Conservation (phyloP, 37 sponge, comb jelly and placozoan species). For the Tethya wilhelma region DNA sequence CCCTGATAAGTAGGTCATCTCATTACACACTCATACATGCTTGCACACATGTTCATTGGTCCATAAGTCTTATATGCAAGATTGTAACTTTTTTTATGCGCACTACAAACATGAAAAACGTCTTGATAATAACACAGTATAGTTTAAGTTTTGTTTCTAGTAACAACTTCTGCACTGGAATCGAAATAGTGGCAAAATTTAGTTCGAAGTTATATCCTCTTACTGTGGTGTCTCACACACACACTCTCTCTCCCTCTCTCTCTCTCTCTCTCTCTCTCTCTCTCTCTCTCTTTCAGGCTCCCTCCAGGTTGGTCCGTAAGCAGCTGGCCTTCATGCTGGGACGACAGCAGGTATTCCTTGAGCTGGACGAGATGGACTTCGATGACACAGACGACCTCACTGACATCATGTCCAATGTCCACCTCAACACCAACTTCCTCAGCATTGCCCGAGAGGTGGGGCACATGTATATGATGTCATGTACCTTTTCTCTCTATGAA, state of each 20-base stretch:
- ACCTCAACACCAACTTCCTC: constrained; percentile 93
- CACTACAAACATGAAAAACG: not conserved
- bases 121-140: not conserved
- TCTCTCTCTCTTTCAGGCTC: not conserved
- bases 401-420: constrained; percentile 95
- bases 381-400: constrained; percentile 78
- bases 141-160: too few species aligned
- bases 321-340: constrained; percentile 98
- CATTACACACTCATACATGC: not conserved
- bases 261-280: not conserved
- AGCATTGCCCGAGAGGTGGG: constrained; percentile 92
- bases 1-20: constrained; percentile 54
- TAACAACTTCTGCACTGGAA: too few species aligned
- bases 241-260: not conserved
- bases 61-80: not conserved
- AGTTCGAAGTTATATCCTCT: too few species aligned
- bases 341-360: constrained; percentile 93
- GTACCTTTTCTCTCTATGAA: not conserved
- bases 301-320: constrained; percentile 78
- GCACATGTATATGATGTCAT: not conserved
- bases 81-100: not conserved
- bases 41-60: not conserved
- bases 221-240: too few species aligned
- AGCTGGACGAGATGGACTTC: constrained; percentile 84
- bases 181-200: too few species aligned